These are phyloP conservation scores for Leptinotarsa rubiginosa DNA, from an alignment of 2,888 invertebrate genomes.

Conservation along the genomic window DNA sequence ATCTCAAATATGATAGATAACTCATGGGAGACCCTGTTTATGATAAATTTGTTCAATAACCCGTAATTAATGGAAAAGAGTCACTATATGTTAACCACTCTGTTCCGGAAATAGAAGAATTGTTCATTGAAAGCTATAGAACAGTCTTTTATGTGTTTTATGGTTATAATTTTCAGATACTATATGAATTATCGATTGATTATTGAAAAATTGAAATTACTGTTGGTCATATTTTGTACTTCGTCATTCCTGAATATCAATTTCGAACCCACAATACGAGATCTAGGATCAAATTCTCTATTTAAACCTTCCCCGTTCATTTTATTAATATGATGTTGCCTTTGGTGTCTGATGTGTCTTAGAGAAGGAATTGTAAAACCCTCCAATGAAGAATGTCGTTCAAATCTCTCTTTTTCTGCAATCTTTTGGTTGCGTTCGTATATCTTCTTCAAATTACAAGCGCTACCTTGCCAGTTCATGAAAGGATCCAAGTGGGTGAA, in stretches of 20 bases:
- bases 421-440: constrained; percentile 54
- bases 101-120: background rate
- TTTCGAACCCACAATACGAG: constrained; percentile 53
- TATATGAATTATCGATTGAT: constrained; percentile 50
- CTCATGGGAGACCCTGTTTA: too few species aligned
- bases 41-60: background rate
- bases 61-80: background rate
- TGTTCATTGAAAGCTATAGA: background rate
- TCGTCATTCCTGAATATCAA: constrained; percentile 57
- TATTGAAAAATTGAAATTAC: constrained; percentile 46
- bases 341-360: constrained; percentile 60
- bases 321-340: constrained; percentile 52
- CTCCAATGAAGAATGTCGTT: constrained; percentile 55
- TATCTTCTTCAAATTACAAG: constrained; percentile 57
- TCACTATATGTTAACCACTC: background rate
- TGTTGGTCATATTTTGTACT: constrained; percentile 52
- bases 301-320: constrained; percentile 31
- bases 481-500: constrained; percentile 45
- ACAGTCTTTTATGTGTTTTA: constrained; percentile 4
- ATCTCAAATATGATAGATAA: too few species aligned
- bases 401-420: constrained; percentile 54
- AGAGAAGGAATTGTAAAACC: constrained; percentile 42
- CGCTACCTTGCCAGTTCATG: constrained; percentile 52
- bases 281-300: constrained; percentile 52
- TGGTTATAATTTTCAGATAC: background rate